A percentile compares a stretch with the other conserved stretches of the same genome.
These are phyloP conservation scores for Liasis olivaceus DNA, from an alignment of 2,797 vertebrate species.

Conservation along the genomic window DNA sequence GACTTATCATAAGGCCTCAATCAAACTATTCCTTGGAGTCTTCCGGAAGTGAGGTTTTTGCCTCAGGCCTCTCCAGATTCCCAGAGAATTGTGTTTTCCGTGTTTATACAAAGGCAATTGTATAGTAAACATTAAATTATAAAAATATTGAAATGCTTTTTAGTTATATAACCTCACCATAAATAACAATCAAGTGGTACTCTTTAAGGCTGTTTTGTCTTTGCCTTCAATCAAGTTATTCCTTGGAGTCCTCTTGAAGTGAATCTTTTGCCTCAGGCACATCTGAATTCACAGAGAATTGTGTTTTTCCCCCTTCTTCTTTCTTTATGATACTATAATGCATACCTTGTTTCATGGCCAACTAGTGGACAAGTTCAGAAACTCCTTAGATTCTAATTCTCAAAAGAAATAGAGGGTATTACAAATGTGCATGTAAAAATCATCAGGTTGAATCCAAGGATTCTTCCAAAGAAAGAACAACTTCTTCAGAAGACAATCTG, in stretches of 20 bases:
- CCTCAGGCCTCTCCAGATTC: background rate
- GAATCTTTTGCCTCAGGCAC: background rate
- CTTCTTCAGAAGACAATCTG: background rate
- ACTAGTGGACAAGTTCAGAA: background rate
- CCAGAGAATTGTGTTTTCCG: background rate
- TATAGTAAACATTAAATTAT: background rate
- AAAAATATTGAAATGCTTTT: background rate
- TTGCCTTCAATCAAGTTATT: background rate
- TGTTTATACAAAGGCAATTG: background rate
- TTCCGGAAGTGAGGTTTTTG: background rate
- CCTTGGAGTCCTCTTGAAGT: background rate
- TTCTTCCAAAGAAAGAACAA: background rate
- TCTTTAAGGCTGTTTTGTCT: background rate
- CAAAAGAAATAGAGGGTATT: background rate
- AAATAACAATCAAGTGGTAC: background rate
- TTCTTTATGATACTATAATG: background rate
- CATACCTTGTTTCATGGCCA: background rate
- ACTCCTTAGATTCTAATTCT: background rate
- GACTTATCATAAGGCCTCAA: background rate
- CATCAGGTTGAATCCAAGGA: background rate
- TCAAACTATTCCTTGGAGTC: background rate
- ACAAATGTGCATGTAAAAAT: background rate
- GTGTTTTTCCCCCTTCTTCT: background rate
- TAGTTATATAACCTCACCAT: background rate
- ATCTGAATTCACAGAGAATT: background rate